Evolutionary conservation across 2,797 vertebrate species (phyloP).

Genomic region (Hipposideros larvatus): DNA sequence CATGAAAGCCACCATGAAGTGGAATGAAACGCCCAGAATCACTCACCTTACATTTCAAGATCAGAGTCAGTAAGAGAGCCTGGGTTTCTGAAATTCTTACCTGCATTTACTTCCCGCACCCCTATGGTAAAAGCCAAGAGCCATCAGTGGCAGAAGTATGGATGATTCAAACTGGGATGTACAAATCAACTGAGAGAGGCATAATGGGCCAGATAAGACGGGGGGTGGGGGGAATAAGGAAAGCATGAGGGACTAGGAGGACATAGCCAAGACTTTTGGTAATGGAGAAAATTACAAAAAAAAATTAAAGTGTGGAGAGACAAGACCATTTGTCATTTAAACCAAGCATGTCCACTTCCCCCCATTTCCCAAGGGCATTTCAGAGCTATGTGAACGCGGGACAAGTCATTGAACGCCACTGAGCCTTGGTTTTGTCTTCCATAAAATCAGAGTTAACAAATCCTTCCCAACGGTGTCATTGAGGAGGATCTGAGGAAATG

Average conservation of each 20-base stretch:
- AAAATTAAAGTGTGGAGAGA: background rate
- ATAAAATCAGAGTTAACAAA: background rate
- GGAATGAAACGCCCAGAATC: background rate
- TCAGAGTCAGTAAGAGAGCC: background rate
- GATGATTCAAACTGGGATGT: background rate
- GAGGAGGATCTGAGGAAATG: background rate
- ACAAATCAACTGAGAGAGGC: background rate
- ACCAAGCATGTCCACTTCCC: background rate
- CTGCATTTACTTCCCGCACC: background rate
- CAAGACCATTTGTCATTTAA: background rate
- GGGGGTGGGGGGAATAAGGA: too few relatives aligned
- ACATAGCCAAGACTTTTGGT: background rate
- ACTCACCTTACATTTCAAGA: background rate
- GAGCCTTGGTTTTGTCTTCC: background rate
- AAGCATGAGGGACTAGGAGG: background rate
- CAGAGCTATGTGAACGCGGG: background rate
- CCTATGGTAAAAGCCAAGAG: background rate
- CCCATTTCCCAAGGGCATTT: background rate
- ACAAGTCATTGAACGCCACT: background rate
- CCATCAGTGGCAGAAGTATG: fast-evolving
- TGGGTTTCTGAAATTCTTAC: background rate
- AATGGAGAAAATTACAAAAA: background rate
- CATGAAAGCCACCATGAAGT: background rate
- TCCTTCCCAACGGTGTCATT: background rate
- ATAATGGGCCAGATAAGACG: background rate